A percentile compares a stretch with the other conserved stretches of the same genome.
These are phyloP conservation scores for Podarcis lilfordi DNA, from an alignment of 2,797 vertebrate species.

Conservation along the genomic window DNA sequence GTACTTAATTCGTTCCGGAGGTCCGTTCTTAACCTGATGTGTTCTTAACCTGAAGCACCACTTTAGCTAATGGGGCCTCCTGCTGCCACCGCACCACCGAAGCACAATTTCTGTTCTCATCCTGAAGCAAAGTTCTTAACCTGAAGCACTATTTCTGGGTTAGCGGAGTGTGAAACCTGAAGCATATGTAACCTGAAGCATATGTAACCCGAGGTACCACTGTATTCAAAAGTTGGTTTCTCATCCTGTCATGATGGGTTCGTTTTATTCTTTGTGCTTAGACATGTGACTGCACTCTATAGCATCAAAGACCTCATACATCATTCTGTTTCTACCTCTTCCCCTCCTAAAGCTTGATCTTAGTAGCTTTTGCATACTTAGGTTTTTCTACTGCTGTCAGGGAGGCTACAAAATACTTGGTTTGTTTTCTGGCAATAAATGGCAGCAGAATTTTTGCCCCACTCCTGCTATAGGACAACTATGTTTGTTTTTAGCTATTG, in stretches of 20 bases:
- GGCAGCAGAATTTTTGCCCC: not conserved
- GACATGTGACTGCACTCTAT: not conserved
- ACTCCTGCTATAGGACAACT: not conserved
- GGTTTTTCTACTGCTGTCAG: conserved; percentile 8
- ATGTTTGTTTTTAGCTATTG: not conserved
- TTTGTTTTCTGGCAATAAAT: conserved; percentile 9
- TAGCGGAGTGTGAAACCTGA: too few species aligned
- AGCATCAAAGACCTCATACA: conserved; percentile 46
- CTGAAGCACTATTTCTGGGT: too few species aligned
- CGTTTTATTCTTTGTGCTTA: conserved; percentile 24
- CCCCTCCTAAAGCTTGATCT: conserved; percentile 43
- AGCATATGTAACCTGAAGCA: too few species aligned
- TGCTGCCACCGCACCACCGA: too few species aligned
- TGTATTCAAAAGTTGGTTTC: conserved; percentile 17
- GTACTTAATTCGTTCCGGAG: too few species aligned
- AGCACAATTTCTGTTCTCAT: too few species aligned
- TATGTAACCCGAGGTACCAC: too few species aligned
- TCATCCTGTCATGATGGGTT: not conserved
- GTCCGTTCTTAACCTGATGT: too few species aligned
- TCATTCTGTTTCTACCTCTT: conserved; percentile 57
- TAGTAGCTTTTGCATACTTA: conserved; percentile 33
- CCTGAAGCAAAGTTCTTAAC: too few species aligned
- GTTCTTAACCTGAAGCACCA: too few species aligned
- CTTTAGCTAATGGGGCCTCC: too few species aligned
- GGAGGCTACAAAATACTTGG: not conserved